phyloP scores from a whole-genome alignment of 2,113 vertebrate genomes.

The Pelecanoides urinatrix region DNA sequence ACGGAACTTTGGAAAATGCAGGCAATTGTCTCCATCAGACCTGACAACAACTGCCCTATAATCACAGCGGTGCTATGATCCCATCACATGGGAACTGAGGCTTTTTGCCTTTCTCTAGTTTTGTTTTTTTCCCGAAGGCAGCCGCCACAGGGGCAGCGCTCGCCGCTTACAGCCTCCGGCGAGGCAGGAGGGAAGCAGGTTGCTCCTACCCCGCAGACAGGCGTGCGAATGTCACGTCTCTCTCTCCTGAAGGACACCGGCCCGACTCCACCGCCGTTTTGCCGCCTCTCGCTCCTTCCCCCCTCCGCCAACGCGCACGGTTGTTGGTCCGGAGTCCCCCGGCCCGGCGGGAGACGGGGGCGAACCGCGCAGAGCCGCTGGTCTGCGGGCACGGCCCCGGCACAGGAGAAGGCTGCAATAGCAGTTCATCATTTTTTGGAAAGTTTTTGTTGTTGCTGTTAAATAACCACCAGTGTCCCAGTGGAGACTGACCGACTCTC shows the following conservation, averaged over 20 bases:
- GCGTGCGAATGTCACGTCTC: too few relatives aligned
- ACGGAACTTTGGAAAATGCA: neutral
- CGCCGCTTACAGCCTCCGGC: neutral
- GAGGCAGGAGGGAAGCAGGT: neutral
- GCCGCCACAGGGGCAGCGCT: neutral
- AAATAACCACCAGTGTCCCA: neutral
- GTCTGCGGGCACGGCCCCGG: neutral
- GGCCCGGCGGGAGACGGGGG: neutral
- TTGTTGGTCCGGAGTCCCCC: neutral
- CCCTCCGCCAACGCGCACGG: rapidly evolving
- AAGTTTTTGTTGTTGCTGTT: neutral
- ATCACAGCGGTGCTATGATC: neutral
- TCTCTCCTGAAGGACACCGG: neutral
- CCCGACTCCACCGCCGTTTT: neutral
- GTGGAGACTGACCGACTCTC: neutral
- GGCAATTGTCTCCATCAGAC: neutral
- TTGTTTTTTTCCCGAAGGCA: neutral
- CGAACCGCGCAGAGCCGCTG: neutral
- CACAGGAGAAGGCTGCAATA: too few relatives aligned
- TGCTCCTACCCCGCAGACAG: neutral
- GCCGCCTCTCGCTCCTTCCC: neutral
- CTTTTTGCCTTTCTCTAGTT: neutral
- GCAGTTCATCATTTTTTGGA: too few relatives aligned
- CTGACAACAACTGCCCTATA: neutral
- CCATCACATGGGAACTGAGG: neutral